Evolutionary conservation across 2,797 vertebrate genomes (phyloP), one percentile per base, ranked within the genome.

Genomic region (Protonibea diacanthus): DNA sequence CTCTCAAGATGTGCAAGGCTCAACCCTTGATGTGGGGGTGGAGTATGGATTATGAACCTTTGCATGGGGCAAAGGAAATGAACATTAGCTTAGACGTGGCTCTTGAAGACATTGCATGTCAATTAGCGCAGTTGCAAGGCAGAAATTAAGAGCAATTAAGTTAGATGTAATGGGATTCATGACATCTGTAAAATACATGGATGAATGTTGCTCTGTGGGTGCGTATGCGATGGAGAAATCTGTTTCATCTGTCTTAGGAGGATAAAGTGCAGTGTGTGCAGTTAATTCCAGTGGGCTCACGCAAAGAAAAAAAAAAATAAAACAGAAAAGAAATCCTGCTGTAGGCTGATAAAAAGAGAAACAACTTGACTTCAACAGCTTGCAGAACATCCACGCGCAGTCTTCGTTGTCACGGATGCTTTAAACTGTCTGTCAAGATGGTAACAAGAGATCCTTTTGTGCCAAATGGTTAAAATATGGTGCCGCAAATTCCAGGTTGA

Each of bases 361-460:
- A 52, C 23, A 61, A 71, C 47, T 68, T 61, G 27, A 2, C 14
- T 27, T 45, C 55, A 71, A 71, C 48, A 58, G 38, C 55, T 79
- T 80, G 27, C 17, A 55, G 72, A 53, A 62, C 29, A 65, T 48
- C 38, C 7, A 58, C 14, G 25, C n/a, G 6, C 20, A 23, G 25
- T 56, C n/a, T 44, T 14, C 44, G 45, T 44, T 62, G 47, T 61
- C 64, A 66, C 49, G 64, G 48, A 85, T 63, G 73, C 73, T 70
- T 63, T 20, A 62, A 65, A 71, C 60, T 71, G 65, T 71, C 64
- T 65, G 40, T 84, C 42, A 82, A 63, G 64, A 47, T 44, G 51
- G 40, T 59, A 66, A 87, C 76, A 66, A 79, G 71, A 48, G 47
- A 84, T 58, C 29, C 18, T 75, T 78, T 73, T 52, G 10, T 10